phyloP scores from a whole-genome alignment of 2,113 vertebrate genomes.

The Uropsilus gracilis region DNA sequence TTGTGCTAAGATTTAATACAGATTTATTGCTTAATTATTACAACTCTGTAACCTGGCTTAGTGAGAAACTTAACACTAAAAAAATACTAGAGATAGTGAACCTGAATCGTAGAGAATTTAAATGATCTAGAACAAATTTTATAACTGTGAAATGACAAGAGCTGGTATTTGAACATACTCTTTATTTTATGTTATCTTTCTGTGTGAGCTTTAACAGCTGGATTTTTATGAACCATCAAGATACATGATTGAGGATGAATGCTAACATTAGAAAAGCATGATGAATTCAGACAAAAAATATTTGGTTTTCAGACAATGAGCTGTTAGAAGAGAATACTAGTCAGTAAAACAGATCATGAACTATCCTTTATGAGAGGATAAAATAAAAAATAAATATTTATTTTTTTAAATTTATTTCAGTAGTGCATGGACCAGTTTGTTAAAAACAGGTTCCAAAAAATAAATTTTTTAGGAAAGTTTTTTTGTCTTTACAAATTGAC shows the following conservation, averaged over 20 bases:
- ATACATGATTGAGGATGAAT: not conserved
- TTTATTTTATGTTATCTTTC: not conserved
- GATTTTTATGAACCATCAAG: not conserved
- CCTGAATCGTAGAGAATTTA: not conserved
- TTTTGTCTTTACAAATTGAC: not conserved
- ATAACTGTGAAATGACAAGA: not conserved
- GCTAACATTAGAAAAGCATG: not conserved
- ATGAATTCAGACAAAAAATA: not conserved
- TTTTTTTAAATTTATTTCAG: not conserved
- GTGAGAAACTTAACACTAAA: not conserved
- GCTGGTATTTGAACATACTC: not conserved
- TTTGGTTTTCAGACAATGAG: not conserved
- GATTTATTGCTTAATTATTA: not conserved
- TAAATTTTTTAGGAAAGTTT: not conserved
- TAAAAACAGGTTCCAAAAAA: not conserved
- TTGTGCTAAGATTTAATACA: not conserved
- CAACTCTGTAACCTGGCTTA: not conserved
- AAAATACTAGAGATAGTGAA: not conserved
- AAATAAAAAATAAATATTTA: not conserved
- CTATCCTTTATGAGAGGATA: not conserved
- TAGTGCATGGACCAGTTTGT: not conserved
- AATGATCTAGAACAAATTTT: not conserved
- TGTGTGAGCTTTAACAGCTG: not conserved
- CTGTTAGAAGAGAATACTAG: not conserved
- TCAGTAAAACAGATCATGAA: not conserved